These are phyloP conservation scores for Caenorhabditis panamensis DNA, from an alignment of 2,888 invertebrate genomes.

Conservation along the genomic window DNA sequence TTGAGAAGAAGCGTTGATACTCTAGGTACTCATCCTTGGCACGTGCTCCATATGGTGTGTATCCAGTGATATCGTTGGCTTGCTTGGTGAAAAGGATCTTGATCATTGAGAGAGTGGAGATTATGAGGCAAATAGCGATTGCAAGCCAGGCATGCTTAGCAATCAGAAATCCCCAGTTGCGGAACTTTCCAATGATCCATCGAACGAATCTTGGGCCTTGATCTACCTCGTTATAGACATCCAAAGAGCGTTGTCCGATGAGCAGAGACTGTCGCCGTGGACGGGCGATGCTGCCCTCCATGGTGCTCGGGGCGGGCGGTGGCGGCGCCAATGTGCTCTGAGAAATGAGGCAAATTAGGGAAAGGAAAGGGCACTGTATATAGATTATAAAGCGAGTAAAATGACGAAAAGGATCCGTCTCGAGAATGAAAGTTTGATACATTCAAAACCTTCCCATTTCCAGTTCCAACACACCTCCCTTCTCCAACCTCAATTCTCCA, in stretches of 20 bases:
- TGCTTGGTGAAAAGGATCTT: constrained; percentile 75
- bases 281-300: constrained; percentile 61
- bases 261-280: constrained; percentile 76
- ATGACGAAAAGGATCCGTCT: neutral
- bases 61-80: constrained; percentile 71
- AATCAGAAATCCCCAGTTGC: constrained; percentile 78
- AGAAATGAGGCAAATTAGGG: neutral
- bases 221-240: constrained; percentile 74
- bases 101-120: constrained; percentile 71
- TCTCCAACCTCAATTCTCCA: neutral
- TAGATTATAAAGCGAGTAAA: neutral
- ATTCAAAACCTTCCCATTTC: neutral
- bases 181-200: constrained; percentile 78
- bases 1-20: constrained; percentile 65
- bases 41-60: constrained; percentile 76
- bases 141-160: constrained; percentile 78
- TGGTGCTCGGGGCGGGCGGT: constrained; percentile 20
- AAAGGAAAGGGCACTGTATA: too few species aligned
- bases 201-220: constrained; percentile 76
- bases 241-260: constrained; percentile 78
- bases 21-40: constrained; percentile 70
- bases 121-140: constrained; percentile 73
- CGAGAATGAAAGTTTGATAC: neutral
- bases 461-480: neutral
- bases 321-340: constrained; percentile 57